Conservation (phyloP, 92 coral and sea anemone genomes). For the Plumapathes pennacea region DNA sequence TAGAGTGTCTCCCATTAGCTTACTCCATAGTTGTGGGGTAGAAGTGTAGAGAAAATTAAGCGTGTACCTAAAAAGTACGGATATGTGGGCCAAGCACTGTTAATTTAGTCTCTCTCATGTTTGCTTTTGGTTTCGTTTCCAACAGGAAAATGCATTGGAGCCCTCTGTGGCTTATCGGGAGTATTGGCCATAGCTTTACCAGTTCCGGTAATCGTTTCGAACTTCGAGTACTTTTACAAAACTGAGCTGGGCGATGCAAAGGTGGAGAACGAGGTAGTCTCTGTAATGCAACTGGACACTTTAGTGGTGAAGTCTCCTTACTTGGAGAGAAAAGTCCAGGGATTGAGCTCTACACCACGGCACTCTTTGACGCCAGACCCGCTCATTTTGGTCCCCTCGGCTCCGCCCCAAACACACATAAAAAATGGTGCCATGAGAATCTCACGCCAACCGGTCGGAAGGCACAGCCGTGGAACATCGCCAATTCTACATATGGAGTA, state of each 20-base stretch:
- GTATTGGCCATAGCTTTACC: conserved; percentile 97
- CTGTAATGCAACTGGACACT: conserved; percentile 62
- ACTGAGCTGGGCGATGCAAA: conserved; percentile 54
- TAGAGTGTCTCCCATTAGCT: too few relatives aligned
- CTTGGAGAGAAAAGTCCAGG: conserved; percentile 40
- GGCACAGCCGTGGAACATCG: too few relatives aligned
- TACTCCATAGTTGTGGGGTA: too few relatives aligned
- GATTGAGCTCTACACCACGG: not conserved
- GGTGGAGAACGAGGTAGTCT: conserved; percentile 41
- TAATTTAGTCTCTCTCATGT: not conserved
- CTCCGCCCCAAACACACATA: conserved; percentile 27
- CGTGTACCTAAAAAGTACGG: too few relatives aligned
- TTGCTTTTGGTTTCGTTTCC: not conserved
- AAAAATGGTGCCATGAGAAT: conserved; percentile 44
- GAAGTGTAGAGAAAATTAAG: too few relatives aligned
- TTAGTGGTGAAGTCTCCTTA: conserved; percentile 67
- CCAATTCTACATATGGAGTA: too few relatives aligned
- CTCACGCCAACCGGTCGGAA: too few relatives aligned
- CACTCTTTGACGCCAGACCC: conserved; percentile 36
- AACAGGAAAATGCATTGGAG: conserved; percentile 92
- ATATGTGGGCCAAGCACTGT: too few relatives aligned
- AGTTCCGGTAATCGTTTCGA: conserved; percentile 94
- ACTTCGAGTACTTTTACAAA: conserved; percentile 95
- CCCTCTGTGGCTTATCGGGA: conserved; percentile 90
- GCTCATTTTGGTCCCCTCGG: not conserved